Conservation (phyloP, 2,113 vertebrate genomes). For the Ondatra zibethicus region DNA sequence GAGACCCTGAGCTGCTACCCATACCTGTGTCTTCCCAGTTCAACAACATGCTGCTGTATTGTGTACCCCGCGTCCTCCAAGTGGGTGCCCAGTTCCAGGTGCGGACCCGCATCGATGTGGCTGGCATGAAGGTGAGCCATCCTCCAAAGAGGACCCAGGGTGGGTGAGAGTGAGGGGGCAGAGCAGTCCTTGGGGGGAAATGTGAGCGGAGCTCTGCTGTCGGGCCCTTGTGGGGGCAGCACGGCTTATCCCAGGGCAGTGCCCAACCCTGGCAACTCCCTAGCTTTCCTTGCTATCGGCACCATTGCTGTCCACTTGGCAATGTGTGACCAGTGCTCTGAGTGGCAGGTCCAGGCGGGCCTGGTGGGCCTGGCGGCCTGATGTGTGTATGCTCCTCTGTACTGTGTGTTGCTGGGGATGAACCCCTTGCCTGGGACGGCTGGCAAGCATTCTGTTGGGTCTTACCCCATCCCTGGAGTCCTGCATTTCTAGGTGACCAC, state of each 20-base stretch:
- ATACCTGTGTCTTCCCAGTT: slow-evolving; percentile 81
- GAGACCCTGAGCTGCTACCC: background rate
- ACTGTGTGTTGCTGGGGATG: background rate
- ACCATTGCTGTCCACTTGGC: background rate
- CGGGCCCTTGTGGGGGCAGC: background rate
- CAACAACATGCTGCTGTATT: slow-evolving; percentile 91
- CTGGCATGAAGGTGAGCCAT: slow-evolving; percentile 86
- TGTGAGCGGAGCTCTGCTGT: background rate
- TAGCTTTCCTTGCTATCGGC: background rate
- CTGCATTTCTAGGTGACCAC: background rate
- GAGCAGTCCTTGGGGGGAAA: accelerated
- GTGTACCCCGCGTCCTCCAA: slow-evolving; percentile 87
- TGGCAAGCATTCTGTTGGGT: background rate
- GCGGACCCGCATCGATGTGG: slow-evolving; percentile 84
- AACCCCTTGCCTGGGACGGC: background rate
- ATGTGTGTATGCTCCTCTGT: background rate
- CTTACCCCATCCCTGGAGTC: background rate
- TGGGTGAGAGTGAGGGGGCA: too few species aligned
- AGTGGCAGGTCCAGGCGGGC: background rate
- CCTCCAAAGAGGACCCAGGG: background rate
- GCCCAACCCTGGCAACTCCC: too few species aligned
- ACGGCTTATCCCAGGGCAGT: background rate
- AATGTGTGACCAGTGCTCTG: accelerated
- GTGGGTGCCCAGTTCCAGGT: slow-evolving; percentile 88
- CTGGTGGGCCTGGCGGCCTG: too few species aligned